Evolutionary conservation across 2,113 vertebrate species (phyloP).

Genomic region (Pterocles orientalis): DNA sequence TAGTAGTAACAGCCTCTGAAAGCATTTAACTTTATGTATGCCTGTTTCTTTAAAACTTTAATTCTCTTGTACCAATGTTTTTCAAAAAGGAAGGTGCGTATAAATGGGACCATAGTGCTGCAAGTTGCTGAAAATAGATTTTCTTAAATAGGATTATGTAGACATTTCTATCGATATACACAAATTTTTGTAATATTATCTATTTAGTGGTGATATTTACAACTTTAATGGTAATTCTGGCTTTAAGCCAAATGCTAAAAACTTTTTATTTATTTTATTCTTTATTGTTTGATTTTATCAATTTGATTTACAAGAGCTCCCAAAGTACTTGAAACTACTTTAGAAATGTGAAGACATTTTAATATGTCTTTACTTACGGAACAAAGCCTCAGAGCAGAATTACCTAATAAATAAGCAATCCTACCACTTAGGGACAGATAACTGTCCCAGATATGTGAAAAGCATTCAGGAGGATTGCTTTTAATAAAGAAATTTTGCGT

Average conservation of each 20-base stretch:
- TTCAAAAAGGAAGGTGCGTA: background rate
- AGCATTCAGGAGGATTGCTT: background rate
- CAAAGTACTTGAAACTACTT: slow-evolving; percentile 14
- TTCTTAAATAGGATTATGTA: slow-evolving; percentile 15
- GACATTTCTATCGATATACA: slow-evolving; percentile 40
- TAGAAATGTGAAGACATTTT: background rate
- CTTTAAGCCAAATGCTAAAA: slow-evolving; percentile 51
- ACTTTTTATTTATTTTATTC: slow-evolving; percentile 4
- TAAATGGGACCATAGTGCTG: background rate
- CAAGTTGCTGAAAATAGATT: slow-evolving; percentile 12
- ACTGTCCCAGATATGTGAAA: background rate
- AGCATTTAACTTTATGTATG: background rate
- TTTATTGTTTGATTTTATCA: slow-evolving; percentile 28
- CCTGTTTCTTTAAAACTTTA: background rate
- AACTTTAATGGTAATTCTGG: slow-evolving; percentile 70
- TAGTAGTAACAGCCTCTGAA: background rate
- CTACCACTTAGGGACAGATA: background rate
- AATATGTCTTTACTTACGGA: background rate
- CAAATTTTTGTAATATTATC: slow-evolving; percentile 40
- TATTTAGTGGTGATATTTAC: slow-evolving; percentile 64
- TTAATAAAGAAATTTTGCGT: background rate
- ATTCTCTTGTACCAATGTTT: background rate
- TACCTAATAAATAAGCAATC: background rate
- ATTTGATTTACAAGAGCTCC: slow-evolving; percentile 29
- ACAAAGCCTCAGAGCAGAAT: background rate